Evolutionary conservation across 2,113 vertebrate genomes (phyloP).

Genomic region (Potamarius usumacintae): DNA sequence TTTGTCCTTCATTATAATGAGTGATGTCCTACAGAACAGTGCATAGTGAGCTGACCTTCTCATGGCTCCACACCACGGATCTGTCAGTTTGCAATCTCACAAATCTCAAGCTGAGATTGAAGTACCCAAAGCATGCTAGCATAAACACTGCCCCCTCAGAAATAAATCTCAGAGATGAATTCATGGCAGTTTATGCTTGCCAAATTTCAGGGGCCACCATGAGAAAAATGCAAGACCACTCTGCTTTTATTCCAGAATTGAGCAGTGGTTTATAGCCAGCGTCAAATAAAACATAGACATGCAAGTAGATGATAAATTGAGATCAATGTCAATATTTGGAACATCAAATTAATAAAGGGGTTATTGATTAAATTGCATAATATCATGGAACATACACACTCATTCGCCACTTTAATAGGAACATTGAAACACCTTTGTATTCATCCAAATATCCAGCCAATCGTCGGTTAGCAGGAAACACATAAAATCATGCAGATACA

Average conservation of each 20-base stretch:
- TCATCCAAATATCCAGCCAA: not conserved
- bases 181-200: not conserved
- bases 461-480: not conserved
- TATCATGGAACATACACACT: not conserved
- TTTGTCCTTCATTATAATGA: not conserved
- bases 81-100: not conserved
- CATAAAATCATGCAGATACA: not conserved
- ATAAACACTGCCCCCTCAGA: not conserved
- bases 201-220: not conserved
- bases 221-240: not conserved
- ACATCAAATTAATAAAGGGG: not conserved
- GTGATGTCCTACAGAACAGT: not conserved
- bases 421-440: not conserved
- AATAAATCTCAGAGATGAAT: not conserved
- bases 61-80: not conserved
- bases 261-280: not conserved
- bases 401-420: not conserved
- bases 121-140: not conserved
- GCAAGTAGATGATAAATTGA: not conserved
- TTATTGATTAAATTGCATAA: not conserved
- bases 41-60: conserved; percentile 26
- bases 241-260: not conserved
- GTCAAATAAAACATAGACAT: not conserved
- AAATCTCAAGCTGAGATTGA: conserved; percentile 5
- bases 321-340: not conserved